Conservation (phyloP, 2,888 invertebrate species). For the Cheilosia scutellata region DNA sequence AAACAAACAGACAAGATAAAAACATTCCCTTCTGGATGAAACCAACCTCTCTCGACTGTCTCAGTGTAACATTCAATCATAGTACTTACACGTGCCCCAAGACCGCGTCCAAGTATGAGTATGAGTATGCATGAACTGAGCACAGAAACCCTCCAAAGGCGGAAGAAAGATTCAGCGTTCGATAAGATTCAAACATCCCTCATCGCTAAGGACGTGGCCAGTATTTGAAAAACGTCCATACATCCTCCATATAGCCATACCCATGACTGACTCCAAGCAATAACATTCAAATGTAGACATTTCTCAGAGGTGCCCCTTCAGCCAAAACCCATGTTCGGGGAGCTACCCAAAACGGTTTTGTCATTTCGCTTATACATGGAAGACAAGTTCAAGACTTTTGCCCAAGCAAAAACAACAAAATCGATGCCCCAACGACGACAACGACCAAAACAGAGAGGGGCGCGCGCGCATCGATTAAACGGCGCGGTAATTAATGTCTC, state of each 20-base stretch:
- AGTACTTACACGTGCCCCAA: neutral
- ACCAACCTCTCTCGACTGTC: constrained; percentile 1
- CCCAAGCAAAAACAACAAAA: constrained; percentile 23
- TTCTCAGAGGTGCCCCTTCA: constrained; percentile 46
- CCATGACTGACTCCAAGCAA: constrained; percentile 34
- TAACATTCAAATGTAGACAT: constrained; percentile 69
- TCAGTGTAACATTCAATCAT: constrained; percentile 35
- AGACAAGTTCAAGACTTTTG: constrained; percentile 74
- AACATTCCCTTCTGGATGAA: neutral
- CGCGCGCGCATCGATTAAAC: constrained; percentile 71
- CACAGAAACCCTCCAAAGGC: constrained; percentile 55
- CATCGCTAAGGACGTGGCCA: constrained; percentile 27
- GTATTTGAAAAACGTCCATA: constrained; percentile 31
- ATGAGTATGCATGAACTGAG: constrained; percentile 30
- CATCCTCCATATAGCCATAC: constrained; percentile 16
- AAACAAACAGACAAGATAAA: neutral
- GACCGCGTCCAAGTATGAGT: neutral
- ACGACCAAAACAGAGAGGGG: constrained; percentile 44
- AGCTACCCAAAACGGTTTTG: constrained; percentile 74
- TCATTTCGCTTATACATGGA: constrained; percentile 64
- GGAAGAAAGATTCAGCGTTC: constrained; percentile 59
- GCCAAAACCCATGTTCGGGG: constrained; percentile 50
- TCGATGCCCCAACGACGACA: neutral
- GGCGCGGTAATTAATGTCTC: constrained; percentile 74
- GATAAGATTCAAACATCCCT: constrained; percentile 63